phyloP scores from a whole-genome alignment of 1,140 invertebrate genomes.

The Aporrectodea caliginosa region DNA sequence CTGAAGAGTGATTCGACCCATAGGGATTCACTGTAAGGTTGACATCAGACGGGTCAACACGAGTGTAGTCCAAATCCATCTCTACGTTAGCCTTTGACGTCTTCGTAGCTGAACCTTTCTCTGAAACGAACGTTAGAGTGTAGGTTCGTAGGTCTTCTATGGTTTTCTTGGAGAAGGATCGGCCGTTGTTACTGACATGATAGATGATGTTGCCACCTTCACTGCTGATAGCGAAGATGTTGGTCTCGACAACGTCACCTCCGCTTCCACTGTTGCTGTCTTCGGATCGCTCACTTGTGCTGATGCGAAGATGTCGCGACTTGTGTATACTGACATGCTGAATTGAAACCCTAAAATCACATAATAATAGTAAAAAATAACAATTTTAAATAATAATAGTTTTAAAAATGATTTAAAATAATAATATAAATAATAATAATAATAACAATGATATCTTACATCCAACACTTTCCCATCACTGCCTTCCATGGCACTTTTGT shows the following conservation, averaged over 20 bases:
- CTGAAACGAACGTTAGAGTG: slow-evolving; percentile 44
- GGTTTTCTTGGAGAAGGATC: slow-evolving; percentile 37
- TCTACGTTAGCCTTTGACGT: slow-evolving; percentile 33
- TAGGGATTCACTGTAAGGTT: slow-evolving; percentile 53
- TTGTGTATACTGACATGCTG: slow-evolving; percentile 75
- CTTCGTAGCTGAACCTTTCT: slow-evolving; percentile 38
- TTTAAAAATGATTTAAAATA: too few species aligned
- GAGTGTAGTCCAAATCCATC: neutral
- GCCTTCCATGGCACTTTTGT: too few species aligned
- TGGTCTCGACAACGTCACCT: slow-evolving; percentile 58
- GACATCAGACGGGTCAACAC: slow-evolving; percentile 45
- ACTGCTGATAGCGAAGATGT: slow-evolving; percentile 80
- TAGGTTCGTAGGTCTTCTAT: slow-evolving; percentile 46
- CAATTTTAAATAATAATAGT: too few species aligned
- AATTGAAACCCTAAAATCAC: slow-evolving; percentile 72
- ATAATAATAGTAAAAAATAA: too few species aligned
- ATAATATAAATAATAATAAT: too few species aligned
- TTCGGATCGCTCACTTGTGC: slow-evolving; percentile 23
- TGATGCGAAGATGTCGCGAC: slow-evolving; percentile 59
- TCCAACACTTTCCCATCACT: too few species aligned
- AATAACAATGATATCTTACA: too few species aligned
- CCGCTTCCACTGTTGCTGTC: slow-evolving; percentile 41
- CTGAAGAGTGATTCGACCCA: slow-evolving; percentile 49
- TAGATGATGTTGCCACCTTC: slow-evolving; percentile 81
- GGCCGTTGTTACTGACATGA: slow-evolving; percentile 62